Evolutionary conservation across 1,140 invertebrate genomes (phyloP), one percentile per base, ranked within the genome.

Genomic region (Euura lappo): DNA sequence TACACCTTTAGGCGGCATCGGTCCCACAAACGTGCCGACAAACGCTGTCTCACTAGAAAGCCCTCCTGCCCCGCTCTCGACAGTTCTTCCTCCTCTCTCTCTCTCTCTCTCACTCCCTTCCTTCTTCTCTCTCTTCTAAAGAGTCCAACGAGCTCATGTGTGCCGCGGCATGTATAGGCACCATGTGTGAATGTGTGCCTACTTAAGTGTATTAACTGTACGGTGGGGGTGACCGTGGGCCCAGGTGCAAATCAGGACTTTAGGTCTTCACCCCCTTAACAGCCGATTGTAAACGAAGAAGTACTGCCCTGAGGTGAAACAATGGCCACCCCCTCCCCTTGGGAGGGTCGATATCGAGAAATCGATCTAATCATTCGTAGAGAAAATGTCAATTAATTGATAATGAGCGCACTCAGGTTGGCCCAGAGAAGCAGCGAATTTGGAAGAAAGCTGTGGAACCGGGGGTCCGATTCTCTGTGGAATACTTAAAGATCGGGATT

Each of bases 21-120:
- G 83, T 80, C 75, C 77, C 78, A 82, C 84, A 86, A 84, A 86
- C 82, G 84, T 68, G 84, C 84, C 84, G 84, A 86, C 84, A 85
- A 86, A 84, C 85, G 82, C 74, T 86, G 85, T 86, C 84, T 82
- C 80, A 78, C 80, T 80, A 79, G 76, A 74, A 79, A 77, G 72
- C 72, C 47, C 72, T 72, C 69, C 77, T 74, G 45, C 71, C 72
- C 65, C 75, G 72, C 66, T 74, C 72, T 68, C 65, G 65, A 60
- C 67, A 70, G 65, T 70, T 71, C 72, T 71, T 68, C 71, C 70
- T 43, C 73, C 68, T 70, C 67, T 70, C 66, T 70, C 47, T 74
- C 70, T 66, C 74, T 74, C 75, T 79, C 65, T 65, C 68, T 69
- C 74, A 69, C 70, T 69, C 66, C 72, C 60, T 68, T 51, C 46